Evolutionary conservation across 2,113 vertebrate species (phyloP), one percentile per base, ranked within the genome.

Genomic region (Ptilorrhoa leucosticta): DNA sequence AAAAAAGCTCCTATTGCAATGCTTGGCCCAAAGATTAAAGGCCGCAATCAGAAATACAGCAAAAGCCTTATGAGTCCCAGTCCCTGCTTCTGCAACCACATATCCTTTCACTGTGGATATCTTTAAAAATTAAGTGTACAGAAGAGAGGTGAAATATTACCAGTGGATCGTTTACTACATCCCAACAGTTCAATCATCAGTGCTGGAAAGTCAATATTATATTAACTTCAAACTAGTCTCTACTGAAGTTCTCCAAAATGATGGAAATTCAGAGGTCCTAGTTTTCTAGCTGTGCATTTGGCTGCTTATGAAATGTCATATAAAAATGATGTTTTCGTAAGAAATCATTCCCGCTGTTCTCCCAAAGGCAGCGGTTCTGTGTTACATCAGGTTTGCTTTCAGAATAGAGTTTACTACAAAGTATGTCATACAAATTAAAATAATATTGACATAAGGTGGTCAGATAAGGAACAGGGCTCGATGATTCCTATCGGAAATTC

Each of bases 151-250:
- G 68, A 92, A 93, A 80, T 90, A 85, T 53, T 90, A 96, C 54
- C 70, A 75, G 56, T n/a, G 37, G 33, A 64, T 92, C 14, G 2
- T 85, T 95, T 79, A 39, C 80, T 82, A 0, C 64, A 71, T 79
- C 72, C 9, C 73, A 89, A 30, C 84, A 88, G 91, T 85, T 96
- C 84, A 95, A 65, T 93, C 91, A 90, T 89, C 58, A n/a, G 30
- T 91, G 84, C 85, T 91, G 89, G 93, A 86, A 96, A 97, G 95
- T 94, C 93, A 90, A 89, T 95, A 90, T 70, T 87, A 50, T 73
- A 95, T 96, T 95, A 94, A 83, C 92, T 86, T 95, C 51, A 53
- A 68, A 70, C 65, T 44, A 79, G 73, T 82, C 80, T 84, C 30
- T 80, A 20, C 85, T 87, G 80, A 93, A 93, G 56, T 90, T 94